phyloP scores from a whole-genome alignment of 2,113 vertebrate genomes.

The Macaca fascicularis region DNA sequence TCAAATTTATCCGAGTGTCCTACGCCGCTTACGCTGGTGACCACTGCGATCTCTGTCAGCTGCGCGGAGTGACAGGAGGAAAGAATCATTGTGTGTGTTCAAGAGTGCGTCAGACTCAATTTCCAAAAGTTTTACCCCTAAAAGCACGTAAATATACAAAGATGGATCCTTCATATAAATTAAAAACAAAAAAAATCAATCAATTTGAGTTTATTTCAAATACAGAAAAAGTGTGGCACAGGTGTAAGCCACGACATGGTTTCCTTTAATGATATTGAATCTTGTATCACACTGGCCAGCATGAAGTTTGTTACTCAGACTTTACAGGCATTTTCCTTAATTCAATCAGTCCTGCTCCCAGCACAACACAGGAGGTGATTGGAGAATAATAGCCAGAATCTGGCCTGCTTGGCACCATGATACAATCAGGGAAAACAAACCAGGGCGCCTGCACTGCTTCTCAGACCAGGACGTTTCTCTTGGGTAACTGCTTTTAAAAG shows the following conservation, averaged over 20 bases:
- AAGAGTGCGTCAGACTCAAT: too few relatives aligned
- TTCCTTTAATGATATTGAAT: conserved; percentile 57
- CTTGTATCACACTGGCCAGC: conserved; percentile 55
- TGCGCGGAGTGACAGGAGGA: background rate
- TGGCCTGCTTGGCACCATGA: conserved; percentile 86
- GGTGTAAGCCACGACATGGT: conserved; percentile 63
- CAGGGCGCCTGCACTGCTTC: background rate
- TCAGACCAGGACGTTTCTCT: background rate
- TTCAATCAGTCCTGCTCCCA: conserved; percentile 39
- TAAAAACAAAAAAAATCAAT: too few relatives aligned
- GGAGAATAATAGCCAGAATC: background rate
- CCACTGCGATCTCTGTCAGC: background rate
- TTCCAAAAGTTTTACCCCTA: background rate
- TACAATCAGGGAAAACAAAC: conserved; percentile 69
- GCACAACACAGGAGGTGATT: conserved; percentile 29
- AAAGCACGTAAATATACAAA: background rate
- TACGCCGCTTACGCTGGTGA: background rate
- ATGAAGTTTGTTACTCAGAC: background rate
- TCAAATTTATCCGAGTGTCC: background rate
- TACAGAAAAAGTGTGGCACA: conserved; percentile 79
- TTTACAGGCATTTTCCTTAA: background rate
- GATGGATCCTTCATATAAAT: conserved; percentile 1
- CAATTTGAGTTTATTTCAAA: background rate
- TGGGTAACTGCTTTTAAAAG: background rate
- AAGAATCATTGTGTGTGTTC: background rate